These are phyloP conservation scores for Lochmaea crataegi DNA, from an alignment of 2,888 invertebrate species.

Conservation along the genomic window DNA sequence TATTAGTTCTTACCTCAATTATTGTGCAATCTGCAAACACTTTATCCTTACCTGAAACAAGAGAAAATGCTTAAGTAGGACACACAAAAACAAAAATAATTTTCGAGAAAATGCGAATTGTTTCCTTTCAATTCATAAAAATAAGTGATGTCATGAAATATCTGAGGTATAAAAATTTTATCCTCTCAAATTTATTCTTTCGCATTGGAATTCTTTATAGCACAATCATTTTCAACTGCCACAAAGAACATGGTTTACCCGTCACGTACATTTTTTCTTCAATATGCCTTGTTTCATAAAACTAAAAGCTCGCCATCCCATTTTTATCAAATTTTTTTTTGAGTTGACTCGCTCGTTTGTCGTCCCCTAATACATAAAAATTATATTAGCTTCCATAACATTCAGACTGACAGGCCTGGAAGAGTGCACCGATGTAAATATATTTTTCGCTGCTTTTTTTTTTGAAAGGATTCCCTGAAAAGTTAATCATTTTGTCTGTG, in stretches of 20 bases:
- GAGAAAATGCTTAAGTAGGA: not conserved
- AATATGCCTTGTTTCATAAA: conserved; percentile 30
- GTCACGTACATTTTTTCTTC: conserved; percentile 28
- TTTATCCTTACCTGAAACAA: conserved; percentile 23
- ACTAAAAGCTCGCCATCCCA: conserved; percentile 28
- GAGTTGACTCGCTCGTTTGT: conserved; percentile 28
- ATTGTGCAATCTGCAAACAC: not conserved
- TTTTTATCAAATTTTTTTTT: conserved; percentile 27
- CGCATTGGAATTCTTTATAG: conserved; percentile 30
- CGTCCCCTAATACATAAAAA: conserved; percentile 30
- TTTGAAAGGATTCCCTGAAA: not conserved
- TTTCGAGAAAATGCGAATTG: not conserved
- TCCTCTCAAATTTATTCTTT: conserved; percentile 24
- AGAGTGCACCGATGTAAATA: not conserved
- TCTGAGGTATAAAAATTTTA: conserved; percentile 14
- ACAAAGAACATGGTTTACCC: conserved; percentile 21
- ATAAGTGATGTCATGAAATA: not conserved
- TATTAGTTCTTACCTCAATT: not conserved
- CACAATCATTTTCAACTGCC: conserved; percentile 31
- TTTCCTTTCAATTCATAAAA: not conserved
- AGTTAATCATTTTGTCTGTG: not conserved
- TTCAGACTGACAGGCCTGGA: not conserved
- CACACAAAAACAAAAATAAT: not conserved
- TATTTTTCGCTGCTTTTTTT: conserved; percentile 5
- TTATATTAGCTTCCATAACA: conserved; percentile 26